These are phyloP conservation scores for Elegia similella DNA, from an alignment of 2,888 invertebrate genomes.

Conservation along the genomic window DNA sequence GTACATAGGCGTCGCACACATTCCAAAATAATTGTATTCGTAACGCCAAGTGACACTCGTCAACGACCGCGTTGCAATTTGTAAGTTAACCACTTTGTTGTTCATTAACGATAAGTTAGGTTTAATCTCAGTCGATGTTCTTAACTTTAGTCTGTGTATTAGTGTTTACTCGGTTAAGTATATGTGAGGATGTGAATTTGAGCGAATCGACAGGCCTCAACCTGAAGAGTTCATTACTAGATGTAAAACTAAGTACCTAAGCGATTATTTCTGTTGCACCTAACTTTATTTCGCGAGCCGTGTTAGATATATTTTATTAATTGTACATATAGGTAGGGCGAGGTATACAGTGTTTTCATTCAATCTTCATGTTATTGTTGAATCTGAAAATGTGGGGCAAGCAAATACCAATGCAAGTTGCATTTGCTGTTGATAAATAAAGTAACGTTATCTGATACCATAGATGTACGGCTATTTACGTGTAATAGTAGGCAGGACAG, in stretches of 20 bases:
- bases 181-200: slow-evolving; percentile 73
- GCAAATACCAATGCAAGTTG: slow-evolving; percentile 63
- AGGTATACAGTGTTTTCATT: slow-evolving; percentile 67
- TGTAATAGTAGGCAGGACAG: slow-evolving; percentile 43
- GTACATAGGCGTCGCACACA: slow-evolving; percentile 69
- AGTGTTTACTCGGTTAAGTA: slow-evolving; percentile 74
- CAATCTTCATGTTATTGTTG: slow-evolving; percentile 65
- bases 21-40: slow-evolving; percentile 73
- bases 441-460: slow-evolving; percentile 53
- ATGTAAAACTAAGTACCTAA: slow-evolving; percentile 70
- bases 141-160: slow-evolving; percentile 76
- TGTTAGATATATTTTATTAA: slow-evolving; percentile 70
- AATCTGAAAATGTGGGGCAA: slow-evolving; percentile 59
- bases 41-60: slow-evolving; percentile 62
- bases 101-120: slow-evolving; percentile 80
- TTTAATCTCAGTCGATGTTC: slow-evolving; percentile 78
- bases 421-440: slow-evolving; percentile 59
- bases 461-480: slow-evolving; percentile 63
- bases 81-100: slow-evolving; percentile 80
- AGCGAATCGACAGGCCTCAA: slow-evolving; percentile 73
- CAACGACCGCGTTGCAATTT: slow-evolving; percentile 61
- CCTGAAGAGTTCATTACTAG: slow-evolving; percentile 69
- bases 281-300: slow-evolving; percentile 72
- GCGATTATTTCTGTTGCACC: slow-evolving; percentile 70
- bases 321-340: slow-evolving; percentile 77